Evolutionary conservation across 2,113 vertebrate species (phyloP).

Genomic region (Psophia crepitans): DNA sequence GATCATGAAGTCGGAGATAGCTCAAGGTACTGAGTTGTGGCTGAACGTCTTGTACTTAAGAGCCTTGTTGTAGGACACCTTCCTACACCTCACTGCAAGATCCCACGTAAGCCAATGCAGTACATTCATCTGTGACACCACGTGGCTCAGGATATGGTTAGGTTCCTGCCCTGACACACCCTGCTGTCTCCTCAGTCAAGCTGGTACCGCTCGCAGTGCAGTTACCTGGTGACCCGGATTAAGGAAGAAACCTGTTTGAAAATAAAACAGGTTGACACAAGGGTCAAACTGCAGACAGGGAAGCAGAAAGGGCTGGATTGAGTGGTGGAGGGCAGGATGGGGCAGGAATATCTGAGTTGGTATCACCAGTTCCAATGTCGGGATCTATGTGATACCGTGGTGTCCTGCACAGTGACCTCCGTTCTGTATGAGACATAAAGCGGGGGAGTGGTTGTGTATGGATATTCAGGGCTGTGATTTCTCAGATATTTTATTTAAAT

Average conservation of each 20-base stretch:
- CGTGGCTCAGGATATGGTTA: background rate
- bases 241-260: background rate
- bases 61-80: background rate
- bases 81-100: background rate
- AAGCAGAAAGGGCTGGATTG: background rate
- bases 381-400: background rate
- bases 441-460: background rate
- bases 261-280: background rate
- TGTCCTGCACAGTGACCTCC: background rate
- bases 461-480: background rate
- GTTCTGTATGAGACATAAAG: background rate
- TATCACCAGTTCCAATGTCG: background rate
- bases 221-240: background rate
- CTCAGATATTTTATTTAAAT: background rate
- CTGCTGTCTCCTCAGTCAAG: background rate
- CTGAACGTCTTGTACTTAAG: background rate
- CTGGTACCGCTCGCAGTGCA: background rate
- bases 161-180: background rate
- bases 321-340: background rate
- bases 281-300: background rate
- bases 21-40: background rate
- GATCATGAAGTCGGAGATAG: background rate
- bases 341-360: background rate
- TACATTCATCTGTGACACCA: rapidly evolving
- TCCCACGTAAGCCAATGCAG: rapidly evolving